These are phyloP conservation scores for Dolomedes plantarius DNA, from an alignment of 2,888 invertebrate genomes.

Conservation along the genomic window DNA sequence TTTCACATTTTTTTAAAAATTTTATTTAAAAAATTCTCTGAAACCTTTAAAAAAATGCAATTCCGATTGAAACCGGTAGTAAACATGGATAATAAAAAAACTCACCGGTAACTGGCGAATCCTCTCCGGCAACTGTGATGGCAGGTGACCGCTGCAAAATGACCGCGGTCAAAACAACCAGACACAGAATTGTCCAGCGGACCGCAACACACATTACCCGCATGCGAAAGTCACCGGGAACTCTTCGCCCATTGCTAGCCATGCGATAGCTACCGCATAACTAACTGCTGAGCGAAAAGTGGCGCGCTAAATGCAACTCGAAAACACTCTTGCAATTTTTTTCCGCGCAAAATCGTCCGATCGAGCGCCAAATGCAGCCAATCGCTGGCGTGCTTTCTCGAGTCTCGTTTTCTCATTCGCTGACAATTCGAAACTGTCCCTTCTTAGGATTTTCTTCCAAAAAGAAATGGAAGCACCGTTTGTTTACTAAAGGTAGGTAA, in stretches of 20 bases:
- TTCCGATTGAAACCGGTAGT: too few relatives aligned
- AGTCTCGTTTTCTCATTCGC: background rate
- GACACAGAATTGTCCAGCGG: background rate
- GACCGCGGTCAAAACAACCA: constrained; percentile 15
- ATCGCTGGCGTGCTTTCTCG: background rate
- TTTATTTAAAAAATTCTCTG: too few relatives aligned
- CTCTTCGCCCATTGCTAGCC: constrained; percentile 22
- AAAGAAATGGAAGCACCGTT: too few relatives aligned
- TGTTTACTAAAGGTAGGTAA: too few relatives aligned
- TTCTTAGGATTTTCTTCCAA: background rate
- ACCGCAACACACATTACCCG: constrained; percentile 13
- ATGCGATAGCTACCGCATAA: constrained; percentile 38
- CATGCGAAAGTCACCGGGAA: constrained; percentile 19
- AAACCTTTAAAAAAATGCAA: too few relatives aligned
- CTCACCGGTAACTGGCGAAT: constrained; percentile 17
- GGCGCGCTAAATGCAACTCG: background rate
- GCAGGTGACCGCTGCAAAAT: background rate
- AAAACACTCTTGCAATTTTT: background rate
- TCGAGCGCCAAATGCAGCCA: constrained; percentile 26
- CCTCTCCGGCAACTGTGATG: background rate
- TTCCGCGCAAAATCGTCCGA: background rate
- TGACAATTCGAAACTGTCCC: background rate
- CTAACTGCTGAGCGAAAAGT: constrained; percentile 12
- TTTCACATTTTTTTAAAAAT: too few relatives aligned
- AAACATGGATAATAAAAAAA: too few relatives aligned